These are phyloP conservation scores for Poecile montanus DNA, from an alignment of 2,797 vertebrate genomes.

Conservation along the genomic window DNA sequence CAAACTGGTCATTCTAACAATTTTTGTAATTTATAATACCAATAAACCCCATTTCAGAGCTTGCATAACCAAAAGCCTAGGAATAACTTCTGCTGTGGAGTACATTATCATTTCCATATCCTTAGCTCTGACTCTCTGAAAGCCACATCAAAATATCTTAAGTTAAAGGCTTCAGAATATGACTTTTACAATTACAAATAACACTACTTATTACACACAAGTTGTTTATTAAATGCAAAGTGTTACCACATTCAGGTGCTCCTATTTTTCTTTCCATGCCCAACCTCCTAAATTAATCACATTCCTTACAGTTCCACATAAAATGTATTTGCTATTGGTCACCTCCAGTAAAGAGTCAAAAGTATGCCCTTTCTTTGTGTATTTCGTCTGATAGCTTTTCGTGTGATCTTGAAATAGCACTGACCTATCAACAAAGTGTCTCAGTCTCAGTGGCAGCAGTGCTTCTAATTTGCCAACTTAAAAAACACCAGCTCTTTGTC, in stretches of 20 bases:
- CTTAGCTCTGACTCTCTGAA: neutral
- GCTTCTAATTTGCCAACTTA: neutral
- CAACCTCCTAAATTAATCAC: neutral
- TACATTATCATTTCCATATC: neutral
- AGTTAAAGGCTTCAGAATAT: neutral
- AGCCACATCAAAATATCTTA: neutral
- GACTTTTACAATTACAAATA: neutral
- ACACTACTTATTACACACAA: neutral
- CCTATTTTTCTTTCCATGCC: neutral
- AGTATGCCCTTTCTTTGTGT: neutral
- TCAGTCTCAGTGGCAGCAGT: neutral
- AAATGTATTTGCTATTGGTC: neutral
- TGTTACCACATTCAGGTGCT: neutral
- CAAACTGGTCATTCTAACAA: neutral
- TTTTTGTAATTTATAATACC: neutral
- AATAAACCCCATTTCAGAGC: neutral
- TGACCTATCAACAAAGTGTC: neutral
- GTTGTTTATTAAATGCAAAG: neutral
- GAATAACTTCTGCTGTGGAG: neutral
- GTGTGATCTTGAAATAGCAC: neutral
- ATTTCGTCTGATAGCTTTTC: neutral
- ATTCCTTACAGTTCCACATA: neutral
- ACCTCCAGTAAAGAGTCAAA: neutral
- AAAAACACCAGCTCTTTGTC: neutral
- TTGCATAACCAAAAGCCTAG: neutral